These are phyloP conservation scores for Brachystomella parvula DNA, from an alignment of 1,140 invertebrate species.

Conservation along the genomic window DNA sequence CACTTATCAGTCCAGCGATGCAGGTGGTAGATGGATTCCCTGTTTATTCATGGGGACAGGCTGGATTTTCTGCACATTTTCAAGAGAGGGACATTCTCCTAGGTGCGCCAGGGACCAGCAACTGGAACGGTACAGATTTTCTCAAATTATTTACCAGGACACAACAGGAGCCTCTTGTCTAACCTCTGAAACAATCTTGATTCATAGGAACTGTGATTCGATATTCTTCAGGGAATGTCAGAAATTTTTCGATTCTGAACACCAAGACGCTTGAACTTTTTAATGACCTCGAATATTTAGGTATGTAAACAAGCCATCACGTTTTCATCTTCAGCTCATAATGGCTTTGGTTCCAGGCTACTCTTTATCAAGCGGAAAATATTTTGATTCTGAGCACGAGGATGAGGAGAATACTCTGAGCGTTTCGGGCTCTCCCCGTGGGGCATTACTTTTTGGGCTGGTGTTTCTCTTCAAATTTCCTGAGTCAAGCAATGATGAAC, in stretches of 20 bases:
- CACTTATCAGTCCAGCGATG: not conserved
- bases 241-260: not conserved
- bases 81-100: not conserved
- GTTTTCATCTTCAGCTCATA: not conserved
- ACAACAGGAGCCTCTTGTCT: not conserved
- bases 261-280: not conserved
- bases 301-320: not conserved
- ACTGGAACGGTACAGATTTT: not conserved
- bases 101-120: not conserved
- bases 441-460: not conserved
- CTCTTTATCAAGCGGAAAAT: not conserved
- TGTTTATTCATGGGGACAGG: not conserved
- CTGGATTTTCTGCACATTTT: conserved; percentile 1
- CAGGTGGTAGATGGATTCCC: not conserved
- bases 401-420: not conserved
- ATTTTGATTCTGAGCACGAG: not conserved
- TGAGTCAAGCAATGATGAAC: conserved; percentile 5
- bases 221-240: not conserved
- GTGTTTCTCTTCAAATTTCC: conserved; percentile 13
- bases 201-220: not conserved
- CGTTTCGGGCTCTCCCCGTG: conserved; percentile 4
- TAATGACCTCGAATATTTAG: not conserved
- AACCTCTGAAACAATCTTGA: not conserved
- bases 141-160: not conserved
- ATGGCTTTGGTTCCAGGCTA: not conserved